These are phyloP conservation scores for Eucidaris tribuloides DNA, from an alignment of 35 echinoderm and acorn worm species.

Conservation along the genomic window DNA sequence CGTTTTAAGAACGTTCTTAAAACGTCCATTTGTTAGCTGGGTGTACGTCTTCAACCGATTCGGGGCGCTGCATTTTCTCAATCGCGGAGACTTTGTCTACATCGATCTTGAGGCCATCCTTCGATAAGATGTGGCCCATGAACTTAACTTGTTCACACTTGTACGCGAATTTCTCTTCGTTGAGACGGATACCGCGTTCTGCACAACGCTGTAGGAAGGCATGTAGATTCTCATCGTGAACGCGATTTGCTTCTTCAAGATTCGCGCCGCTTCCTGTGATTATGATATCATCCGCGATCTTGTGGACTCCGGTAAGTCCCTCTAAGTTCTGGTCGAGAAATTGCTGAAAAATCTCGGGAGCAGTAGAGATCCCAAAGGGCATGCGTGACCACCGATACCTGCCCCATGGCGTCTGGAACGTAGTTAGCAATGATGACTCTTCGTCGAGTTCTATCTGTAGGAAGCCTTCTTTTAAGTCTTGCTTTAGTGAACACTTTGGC, in stretches of 20 bases:
- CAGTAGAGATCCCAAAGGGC: slow-evolving; percentile 41
- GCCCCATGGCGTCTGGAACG: slow-evolving; percentile 57
- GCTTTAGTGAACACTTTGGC: slow-evolving; percentile 50
- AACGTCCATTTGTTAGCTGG: no score
- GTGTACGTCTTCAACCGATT: slow-evolving; percentile 33
- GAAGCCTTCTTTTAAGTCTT: slow-evolving; percentile 62
- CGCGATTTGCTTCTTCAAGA: no score
- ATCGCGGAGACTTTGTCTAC: slow-evolving; percentile 37
- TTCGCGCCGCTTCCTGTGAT: slow-evolving; percentile 38
- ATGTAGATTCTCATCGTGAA: slow-evolving; percentile 7
- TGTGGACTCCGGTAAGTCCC: slow-evolving; percentile 28
- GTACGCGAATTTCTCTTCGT: slow-evolving; percentile 25
- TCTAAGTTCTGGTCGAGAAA: slow-evolving; percentile 49
- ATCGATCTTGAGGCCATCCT: slow-evolving; percentile 45
- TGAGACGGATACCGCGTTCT: background rate
- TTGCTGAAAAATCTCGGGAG: slow-evolving; percentile 44
- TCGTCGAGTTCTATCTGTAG: slow-evolving; percentile 62
- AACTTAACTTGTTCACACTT: slow-evolving; percentile 39
- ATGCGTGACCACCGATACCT: slow-evolving; percentile 33
- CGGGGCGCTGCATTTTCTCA: slow-evolving; percentile 8
- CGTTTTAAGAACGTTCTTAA: no score
- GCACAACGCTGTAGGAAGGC: background rate
- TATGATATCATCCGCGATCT: slow-evolving; percentile 39
- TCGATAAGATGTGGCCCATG: slow-evolving; percentile 43
- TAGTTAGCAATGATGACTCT: slow-evolving; percentile 33